phyloP scores from a whole-genome alignment of 2,888 invertebrate species.

The Julus scanicus region DNA sequence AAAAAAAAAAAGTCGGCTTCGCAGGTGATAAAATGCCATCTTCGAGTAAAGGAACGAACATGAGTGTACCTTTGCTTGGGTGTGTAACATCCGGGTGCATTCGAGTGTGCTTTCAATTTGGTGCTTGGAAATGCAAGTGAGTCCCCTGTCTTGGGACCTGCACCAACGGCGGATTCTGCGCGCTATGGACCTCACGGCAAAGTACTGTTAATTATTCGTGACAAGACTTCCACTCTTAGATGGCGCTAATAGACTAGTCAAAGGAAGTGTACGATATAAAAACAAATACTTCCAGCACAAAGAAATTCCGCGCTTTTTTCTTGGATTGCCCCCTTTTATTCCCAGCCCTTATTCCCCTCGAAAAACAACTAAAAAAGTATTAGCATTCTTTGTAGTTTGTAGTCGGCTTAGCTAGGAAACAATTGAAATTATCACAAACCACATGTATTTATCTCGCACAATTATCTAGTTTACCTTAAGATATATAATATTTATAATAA shows the following conservation, averaged over 20 bases:
- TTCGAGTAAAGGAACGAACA: conserved; percentile 38
- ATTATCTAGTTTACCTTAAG: conserved; percentile 55
- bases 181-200: conserved; percentile 32
- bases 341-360: conserved; percentile 46
- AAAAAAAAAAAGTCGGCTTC: not conserved
- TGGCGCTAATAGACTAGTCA: conserved; percentile 54
- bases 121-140: conserved; percentile 34
- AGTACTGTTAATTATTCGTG: conserved; percentile 43
- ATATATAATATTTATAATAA: conserved; percentile 53
- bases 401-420: conserved; percentile 51
- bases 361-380: conserved; percentile 52
- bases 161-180: conserved; percentile 39
- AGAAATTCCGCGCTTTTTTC: conserved; percentile 46
- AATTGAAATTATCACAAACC: conserved; percentile 52
- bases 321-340: conserved; percentile 47
- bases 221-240: conserved; percentile 53
- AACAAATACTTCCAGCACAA: conserved; percentile 52
- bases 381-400: conserved; percentile 53
- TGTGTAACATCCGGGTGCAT: conserved; percentile 29
- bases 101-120: conserved; percentile 25
- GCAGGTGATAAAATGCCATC: conserved; percentile 43
- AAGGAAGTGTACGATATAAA: conserved; percentile 51
- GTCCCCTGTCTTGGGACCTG: not conserved
- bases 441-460: conserved; percentile 57
- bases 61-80: conserved; percentile 35